phyloP scores from a whole-genome alignment of 2,888 invertebrate species.

The Oeneis ivallda region DNA sequence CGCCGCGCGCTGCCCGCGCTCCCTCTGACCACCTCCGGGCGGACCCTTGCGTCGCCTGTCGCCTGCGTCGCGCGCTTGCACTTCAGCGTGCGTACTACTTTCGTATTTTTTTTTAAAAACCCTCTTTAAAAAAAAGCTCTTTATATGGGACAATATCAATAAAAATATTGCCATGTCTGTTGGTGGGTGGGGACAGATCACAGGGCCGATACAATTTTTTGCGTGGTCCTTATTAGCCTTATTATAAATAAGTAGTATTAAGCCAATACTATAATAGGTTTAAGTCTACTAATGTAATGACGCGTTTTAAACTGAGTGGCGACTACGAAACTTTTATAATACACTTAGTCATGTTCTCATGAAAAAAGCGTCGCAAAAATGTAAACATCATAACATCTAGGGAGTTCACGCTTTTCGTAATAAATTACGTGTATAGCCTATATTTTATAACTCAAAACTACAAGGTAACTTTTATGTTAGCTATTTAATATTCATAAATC shows the following conservation, averaged over 20 bases:
- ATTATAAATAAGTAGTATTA: not conserved
- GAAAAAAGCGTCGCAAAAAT: conserved; percentile 30
- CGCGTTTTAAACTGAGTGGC: not conserved
- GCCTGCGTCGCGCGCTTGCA: no score
- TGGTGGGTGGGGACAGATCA: no score
- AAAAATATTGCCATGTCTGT: no score
- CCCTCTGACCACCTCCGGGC: no score
- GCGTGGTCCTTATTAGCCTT: not conserved
- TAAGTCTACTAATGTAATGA: not conserved
- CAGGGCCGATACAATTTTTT: no score
- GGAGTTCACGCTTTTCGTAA: conserved; percentile 27
- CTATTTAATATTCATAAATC: conserved; percentile 36
- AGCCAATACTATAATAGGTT: not conserved
- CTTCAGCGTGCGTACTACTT: no score
- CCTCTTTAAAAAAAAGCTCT: no score
- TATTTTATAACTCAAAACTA: conserved; percentile 30
- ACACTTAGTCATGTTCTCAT: conserved; percentile 3
- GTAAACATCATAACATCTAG: conserved; percentile 27
- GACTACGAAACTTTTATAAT: conserved; percentile 19
- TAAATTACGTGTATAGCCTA: conserved; percentile 34
- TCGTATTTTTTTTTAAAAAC: no score
- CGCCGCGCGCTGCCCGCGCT: no score
- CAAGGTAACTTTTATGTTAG: conserved; percentile 33
- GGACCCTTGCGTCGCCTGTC: no score
- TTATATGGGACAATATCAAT: no score